Evolutionary conservation across 2,888 invertebrate species (phyloP), one percentile per base, ranked within the genome.

Genomic region (Fragum sueziense): DNA sequence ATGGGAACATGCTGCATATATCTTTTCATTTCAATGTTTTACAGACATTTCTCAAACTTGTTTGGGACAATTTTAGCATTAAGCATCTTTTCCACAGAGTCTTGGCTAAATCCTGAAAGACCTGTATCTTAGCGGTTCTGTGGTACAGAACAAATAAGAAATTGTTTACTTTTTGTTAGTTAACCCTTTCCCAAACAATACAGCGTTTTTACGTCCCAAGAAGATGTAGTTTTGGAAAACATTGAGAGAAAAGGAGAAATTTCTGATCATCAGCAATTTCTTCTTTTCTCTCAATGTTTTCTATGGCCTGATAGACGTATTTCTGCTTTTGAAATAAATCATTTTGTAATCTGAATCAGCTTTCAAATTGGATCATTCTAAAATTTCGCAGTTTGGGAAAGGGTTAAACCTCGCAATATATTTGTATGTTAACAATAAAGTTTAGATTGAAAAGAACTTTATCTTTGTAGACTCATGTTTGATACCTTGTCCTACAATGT

Each of bases 161-260:
- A 47, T 47, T 47, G 47, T 47, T 47, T 47, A 47, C 17, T 47
- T 47, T 47, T 47, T 47, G 47, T 47, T 47, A n/a, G n/a, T n/a
- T n/a, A n/a, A n/a, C n/a, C n/a, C n/a, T n/a, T n/a, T n/a, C n/a
- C n/a, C n/a, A n/a, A n/a, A n/a, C n/a, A n/a, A n/a, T n/a, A n/a
- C n/a, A n/a, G n/a, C n/a, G n/a, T n/a, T n/a, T n/a, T n/a, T n/a
- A n/a, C 47, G 47, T 14, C 17, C 7, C n/a, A n/a, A n/a, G n/a
- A n/a, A n/a, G n/a, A n/a, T n/a, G n/a, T n/a, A n/a, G n/a, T 47
- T 3, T 20, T 20, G 2, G 6, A 47, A 47, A 3, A 47, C 1
- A 47, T 47, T 47, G 54, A 11, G 54, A 25, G 2, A 54, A 54
- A 54, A 54, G 54, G 54, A 54, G 54, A 54, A 54, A 54, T n/a